Evolutionary conservation across 2,888 invertebrate species (phyloP).

Genomic region (Marronus borbonicus): DNA sequence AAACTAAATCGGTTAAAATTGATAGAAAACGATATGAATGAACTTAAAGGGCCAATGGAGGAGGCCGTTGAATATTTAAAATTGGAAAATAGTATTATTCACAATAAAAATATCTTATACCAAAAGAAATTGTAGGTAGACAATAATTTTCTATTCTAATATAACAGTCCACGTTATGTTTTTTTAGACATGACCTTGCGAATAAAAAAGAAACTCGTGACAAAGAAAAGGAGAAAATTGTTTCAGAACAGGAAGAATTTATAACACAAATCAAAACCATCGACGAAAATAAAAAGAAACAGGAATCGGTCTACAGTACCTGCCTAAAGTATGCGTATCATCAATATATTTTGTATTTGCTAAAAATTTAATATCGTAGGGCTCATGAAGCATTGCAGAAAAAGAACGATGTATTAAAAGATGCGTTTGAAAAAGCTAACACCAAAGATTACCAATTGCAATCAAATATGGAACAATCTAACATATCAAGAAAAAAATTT

Average conservation of each 20-base stretch:
- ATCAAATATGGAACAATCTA: constrained; percentile 79
- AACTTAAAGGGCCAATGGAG: constrained; percentile 84
- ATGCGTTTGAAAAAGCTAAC: constrained; percentile 77
- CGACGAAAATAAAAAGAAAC: constrained; percentile 72
- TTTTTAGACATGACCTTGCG: constrained; percentile 73
- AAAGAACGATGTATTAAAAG: constrained; percentile 75
- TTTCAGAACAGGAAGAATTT: constrained; percentile 76
- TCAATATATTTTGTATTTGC: constrained; percentile 49
- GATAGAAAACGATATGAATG: constrained; percentile 86
- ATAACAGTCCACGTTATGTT: not conserved
- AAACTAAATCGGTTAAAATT: constrained; percentile 89
- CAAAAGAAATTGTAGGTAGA: constrained; percentile 78
- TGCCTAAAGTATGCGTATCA: constrained; percentile 57
- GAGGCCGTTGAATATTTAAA: constrained; percentile 85
- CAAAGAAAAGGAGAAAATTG: constrained; percentile 74
- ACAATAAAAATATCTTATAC: constrained; percentile 79
- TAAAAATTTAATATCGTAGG: constrained; percentile 65
- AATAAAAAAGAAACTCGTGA: constrained; percentile 73
- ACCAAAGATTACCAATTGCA: constrained; percentile 78
- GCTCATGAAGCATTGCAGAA: constrained; percentile 75
- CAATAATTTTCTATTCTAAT: constrained; percentile 12
- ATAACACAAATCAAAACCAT: constrained; percentile 73
- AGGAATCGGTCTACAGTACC: constrained; percentile 61
- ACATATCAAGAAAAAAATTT: constrained; percentile 83
- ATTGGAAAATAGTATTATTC: constrained; percentile 82